A percentile compares a stretch with the other conserved stretches of the same genome.
These are phyloP conservation scores for Lepus townsendii DNA, from an alignment of 2,797 vertebrate genomes.

Conservation along the genomic window DNA sequence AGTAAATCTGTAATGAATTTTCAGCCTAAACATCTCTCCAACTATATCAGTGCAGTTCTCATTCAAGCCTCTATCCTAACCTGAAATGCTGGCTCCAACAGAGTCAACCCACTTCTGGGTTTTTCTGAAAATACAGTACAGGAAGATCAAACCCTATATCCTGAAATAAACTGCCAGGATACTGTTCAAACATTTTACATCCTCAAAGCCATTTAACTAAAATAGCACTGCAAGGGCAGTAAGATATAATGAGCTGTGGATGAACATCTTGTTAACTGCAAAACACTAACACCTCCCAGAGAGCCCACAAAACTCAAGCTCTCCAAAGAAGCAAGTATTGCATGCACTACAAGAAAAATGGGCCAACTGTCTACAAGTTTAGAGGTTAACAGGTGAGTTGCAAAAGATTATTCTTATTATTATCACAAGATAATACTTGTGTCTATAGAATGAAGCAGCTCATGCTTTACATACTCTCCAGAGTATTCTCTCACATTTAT, in stretches of 20 bases:
- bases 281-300: neutral
- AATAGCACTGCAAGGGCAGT: constrained; percentile 11
- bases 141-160: neutral
- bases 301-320: neutral
- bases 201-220: constrained; percentile 52
- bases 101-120: neutral
- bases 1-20: too few relatives aligned
- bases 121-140: constrained; percentile 56
- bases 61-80: neutral
- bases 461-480: neutral
- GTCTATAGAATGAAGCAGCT: neutral
- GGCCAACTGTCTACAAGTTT: neutral
- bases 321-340: neutral
- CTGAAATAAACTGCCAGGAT: constrained; percentile 50
- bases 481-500: neutral
- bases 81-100: neutral
- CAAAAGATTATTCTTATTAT: neutral
- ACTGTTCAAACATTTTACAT: neutral
- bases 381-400: neutral
- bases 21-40: neutral
- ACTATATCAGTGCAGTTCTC: neutral
- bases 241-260: neutral
- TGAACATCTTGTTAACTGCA: constrained; percentile 1
- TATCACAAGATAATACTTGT: neutral
- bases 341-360: neutral